Evolutionary conservation across 2,797 vertebrate genomes (phyloP).

Genomic region (Clarias fuscus): DNA sequence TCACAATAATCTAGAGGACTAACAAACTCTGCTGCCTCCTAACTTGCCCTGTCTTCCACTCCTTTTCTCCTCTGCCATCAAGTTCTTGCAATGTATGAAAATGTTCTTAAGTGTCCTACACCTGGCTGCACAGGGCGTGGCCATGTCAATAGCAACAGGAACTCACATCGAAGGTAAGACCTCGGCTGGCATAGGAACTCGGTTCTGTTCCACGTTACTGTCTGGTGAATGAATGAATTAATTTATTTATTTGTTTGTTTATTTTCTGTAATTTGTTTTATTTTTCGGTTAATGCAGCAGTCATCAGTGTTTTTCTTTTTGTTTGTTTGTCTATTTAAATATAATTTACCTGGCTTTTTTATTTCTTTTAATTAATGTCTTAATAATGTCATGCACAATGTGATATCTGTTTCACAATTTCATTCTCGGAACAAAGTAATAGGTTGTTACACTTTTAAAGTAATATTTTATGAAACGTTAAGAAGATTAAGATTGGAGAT

Average conservation of each 20-base stretch:
- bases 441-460: not conserved
- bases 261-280: not conserved
- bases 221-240: not conserved
- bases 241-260: not conserved
- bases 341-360: not conserved
- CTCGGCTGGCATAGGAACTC: conserved; percentile 7
- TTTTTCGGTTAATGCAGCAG: not conserved
- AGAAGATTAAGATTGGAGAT: not conserved
- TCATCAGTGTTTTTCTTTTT: not conserved
- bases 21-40: conserved; percentile 77
- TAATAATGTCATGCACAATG: too few relatives aligned
- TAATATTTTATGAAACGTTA: not conserved
- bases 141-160: conserved; percentile 99
- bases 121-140: conserved; percentile 99
- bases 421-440: not conserved
- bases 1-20: conserved; percentile 59
- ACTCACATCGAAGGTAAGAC: conserved; percentile 98
- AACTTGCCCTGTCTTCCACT: conserved; percentile 85
- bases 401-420: too few relatives aligned
- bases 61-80: conserved; percentile 79
- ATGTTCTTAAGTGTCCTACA: conserved; percentile 99
- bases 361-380: not conserved
- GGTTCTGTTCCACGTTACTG: conserved; percentile 10
- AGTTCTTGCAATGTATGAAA: conserved; percentile 99
- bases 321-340: not conserved